Base-by-base conservation (phyloP, 2,113 vertebrate species). In the Numenius arquata region DNA sequence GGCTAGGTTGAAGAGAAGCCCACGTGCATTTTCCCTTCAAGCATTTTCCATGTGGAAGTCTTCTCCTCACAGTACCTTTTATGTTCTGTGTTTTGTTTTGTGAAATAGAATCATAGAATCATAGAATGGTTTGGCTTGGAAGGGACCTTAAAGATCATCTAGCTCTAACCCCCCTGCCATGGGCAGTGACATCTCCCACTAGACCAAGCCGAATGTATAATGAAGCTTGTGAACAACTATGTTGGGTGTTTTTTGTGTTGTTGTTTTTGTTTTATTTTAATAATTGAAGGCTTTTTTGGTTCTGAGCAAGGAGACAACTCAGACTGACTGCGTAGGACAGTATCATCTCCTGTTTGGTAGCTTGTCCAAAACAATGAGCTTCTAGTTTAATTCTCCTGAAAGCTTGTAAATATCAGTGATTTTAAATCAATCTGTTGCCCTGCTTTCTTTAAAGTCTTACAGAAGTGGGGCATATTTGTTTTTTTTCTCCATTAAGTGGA, bases 271-370 rank as follows among this genome's bases (percentile, higher is more conserved):
- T 8, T 16, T 22, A 29, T 68, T 67, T 66, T 5, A 62, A 68
- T 7, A 41, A 59, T 5, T 52, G 52, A 82, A 93, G 16, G 26
- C 3, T 68, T 43, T 72, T 89, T 76, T 61, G 11, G 12, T 45
- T 83, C 50, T 84, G 55, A 83, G 34, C 27, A 80, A 52, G n/a
- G 30, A 74, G 62, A 73, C 23, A 88, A 81, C 6, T 63, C 17
- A 1, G 0, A 41, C 1, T 78, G 48, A 70, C 1, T 0, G 1
- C 2, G 2, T 13, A 62, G 36, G 12, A 72, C 48, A 70, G 38
- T 13, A 82, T 14, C 32, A 89, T 15, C 55, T 66, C 65, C 36
- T 40, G 18, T 26, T 59, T 55, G 41, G 18, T 66, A 74, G 22
- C 55, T 74, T 73, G 41, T 59, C 36, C 48, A 75, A 68, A 83